Evolutionary conservation across 2,113 vertebrate genomes (phyloP).

Genomic region (Eclectus roratus): DNA sequence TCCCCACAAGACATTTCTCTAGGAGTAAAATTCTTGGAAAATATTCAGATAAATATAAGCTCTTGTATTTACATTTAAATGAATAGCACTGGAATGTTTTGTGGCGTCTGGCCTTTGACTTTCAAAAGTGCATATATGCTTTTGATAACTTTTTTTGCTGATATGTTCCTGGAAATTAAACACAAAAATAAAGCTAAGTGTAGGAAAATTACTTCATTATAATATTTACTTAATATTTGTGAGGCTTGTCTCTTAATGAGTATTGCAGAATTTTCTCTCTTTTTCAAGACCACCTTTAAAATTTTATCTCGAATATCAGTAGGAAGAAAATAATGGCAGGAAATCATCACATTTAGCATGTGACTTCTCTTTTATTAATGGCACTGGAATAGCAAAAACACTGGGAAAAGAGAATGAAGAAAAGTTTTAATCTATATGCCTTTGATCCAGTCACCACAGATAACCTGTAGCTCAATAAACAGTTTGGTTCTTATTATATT

Average conservation of each 20-base stretch:
- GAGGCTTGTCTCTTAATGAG: background rate
- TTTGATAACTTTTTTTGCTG: background rate
- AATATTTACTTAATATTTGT: background rate
- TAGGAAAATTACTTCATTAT: background rate
- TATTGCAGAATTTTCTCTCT: background rate
- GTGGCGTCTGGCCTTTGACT: background rate
- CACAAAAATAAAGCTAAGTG: background rate
- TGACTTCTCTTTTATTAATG: background rate
- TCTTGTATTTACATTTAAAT: background rate
- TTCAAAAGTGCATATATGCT: fast-evolving
- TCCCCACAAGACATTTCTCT: background rate
- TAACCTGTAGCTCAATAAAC: background rate
- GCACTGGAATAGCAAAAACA: background rate
- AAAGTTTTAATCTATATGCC: fast-evolving
- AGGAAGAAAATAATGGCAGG: background rate
- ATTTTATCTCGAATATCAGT: background rate
- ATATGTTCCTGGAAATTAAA: background rate
- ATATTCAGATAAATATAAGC: background rate
- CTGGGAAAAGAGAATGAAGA: background rate
- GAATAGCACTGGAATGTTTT: background rate
- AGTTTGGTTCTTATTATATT: background rate
- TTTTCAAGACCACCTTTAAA: background rate
- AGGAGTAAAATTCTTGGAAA: background rate
- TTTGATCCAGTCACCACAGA: background rate
- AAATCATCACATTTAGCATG: background rate